phyloP scores from a whole-genome alignment of 2,888 invertebrate species.

The Parnassius smintheus region DNA sequence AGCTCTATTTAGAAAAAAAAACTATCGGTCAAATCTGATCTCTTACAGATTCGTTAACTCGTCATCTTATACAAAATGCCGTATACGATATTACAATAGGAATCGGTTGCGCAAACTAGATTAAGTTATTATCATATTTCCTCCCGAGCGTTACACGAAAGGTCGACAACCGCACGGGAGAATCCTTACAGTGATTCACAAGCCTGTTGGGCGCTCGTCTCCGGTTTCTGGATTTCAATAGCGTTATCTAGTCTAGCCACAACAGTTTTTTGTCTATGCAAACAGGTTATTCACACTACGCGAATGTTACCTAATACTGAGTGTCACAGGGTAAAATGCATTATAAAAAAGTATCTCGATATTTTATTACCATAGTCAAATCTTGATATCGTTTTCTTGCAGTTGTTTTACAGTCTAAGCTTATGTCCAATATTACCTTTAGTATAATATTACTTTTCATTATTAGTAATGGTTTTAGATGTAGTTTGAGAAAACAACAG shows the following conservation, averaged over 20 bases:
- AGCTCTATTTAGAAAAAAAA: too few relatives aligned
- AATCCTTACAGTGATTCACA: slow-evolving; percentile 27
- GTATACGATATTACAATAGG: too few relatives aligned
- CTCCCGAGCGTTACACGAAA: slow-evolving; percentile 11
- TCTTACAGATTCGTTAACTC: too few relatives aligned
- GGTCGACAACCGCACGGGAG: slow-evolving; percentile 14
- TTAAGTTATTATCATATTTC: slow-evolving; percentile 3
- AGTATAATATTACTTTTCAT: neutral
- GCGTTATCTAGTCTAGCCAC: slow-evolving; percentile 21
- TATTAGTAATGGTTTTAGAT: neutral
- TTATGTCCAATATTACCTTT: too few relatives aligned
- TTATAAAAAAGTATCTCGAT: neutral
- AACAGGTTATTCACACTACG: slow-evolving; percentile 15
- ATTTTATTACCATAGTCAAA: slow-evolving; percentile 11
- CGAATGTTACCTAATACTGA: neutral
- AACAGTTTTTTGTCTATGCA: slow-evolving; percentile 20
- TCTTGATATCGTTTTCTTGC: neutral
- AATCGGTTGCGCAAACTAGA: too few relatives aligned
- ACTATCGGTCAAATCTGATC: too few relatives aligned
- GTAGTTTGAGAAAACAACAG: neutral
- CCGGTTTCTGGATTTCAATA: slow-evolving; percentile 24
- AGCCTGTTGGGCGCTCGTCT: slow-evolving; percentile 23
- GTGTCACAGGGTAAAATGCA: neutral
- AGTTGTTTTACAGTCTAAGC: too few relatives aligned
- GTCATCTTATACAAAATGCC: too few relatives aligned